phyloP scores from a whole-genome alignment of 2,797 vertebrate species.

The Chrysocyon brachyurus region DNA sequence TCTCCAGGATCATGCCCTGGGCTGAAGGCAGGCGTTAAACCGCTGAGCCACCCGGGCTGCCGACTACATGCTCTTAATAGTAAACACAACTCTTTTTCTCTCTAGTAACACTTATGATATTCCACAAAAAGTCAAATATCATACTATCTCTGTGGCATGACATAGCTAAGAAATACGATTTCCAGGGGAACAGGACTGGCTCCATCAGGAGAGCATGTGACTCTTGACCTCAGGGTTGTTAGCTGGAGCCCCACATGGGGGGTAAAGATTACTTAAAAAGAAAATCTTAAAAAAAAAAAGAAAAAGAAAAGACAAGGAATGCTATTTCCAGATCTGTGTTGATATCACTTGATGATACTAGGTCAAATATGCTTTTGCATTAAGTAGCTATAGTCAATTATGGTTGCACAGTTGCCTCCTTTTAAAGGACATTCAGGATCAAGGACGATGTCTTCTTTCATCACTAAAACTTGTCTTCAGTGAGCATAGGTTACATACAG shows the following conservation, averaged over 20 bases:
- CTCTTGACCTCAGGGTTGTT: background rate
- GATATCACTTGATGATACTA: background rate
- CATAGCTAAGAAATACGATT: background rate
- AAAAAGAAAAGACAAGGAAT: background rate
- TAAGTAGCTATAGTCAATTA: background rate
- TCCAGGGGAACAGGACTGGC: background rate
- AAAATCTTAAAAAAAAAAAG: background rate
- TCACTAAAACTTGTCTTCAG: background rate
- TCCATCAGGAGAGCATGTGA: background rate
- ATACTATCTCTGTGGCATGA: background rate
- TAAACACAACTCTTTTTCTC: background rate
- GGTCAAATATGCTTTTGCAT: constrained; percentile 26
- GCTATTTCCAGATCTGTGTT: background rate
- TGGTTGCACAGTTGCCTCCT: background rate
- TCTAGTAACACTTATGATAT: constrained; percentile 38
- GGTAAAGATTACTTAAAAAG: background rate
- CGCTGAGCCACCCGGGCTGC: too few relatives aligned
- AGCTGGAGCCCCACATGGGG: background rate
- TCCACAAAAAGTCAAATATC: constrained; percentile 10
- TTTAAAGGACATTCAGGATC: background rate
- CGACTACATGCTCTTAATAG: background rate
- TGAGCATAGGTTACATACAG: background rate
- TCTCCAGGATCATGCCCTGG: too few relatives aligned
- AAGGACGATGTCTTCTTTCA: constrained; percentile 21
- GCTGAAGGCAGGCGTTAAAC: too few relatives aligned